Evolutionary conservation across 2,888 invertebrate species (phyloP).

Genomic region (Metellina segmentata): DNA sequence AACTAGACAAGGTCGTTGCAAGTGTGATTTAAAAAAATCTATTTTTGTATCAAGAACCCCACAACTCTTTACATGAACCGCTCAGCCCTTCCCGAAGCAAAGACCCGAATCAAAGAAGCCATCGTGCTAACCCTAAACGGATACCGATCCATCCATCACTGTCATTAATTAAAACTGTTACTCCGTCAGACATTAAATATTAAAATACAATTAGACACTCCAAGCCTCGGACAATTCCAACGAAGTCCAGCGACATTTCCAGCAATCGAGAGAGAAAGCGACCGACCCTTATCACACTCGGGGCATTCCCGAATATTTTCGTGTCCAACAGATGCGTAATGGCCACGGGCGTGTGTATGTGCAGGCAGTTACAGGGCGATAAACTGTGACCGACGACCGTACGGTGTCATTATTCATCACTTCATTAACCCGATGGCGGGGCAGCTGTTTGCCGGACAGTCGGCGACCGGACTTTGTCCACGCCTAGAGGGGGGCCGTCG

Average conservation of each 20-base stretch:
- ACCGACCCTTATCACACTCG: background rate
- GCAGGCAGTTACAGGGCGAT: background rate
- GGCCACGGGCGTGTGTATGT: background rate
- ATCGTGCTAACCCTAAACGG: too few relatives aligned
- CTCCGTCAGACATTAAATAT: background rate
- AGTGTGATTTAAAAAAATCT: too few relatives aligned
- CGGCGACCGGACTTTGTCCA: background rate
- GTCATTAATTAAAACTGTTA: background rate
- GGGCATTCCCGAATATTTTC: background rate
- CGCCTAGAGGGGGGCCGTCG: background rate
- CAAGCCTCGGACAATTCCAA: background rate
- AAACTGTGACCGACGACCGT: slow-evolving; percentile 10
- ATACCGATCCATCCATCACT: background rate
- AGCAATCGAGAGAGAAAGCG: too few relatives aligned
- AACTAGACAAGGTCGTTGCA: too few relatives aligned
- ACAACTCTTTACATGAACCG: too few relatives aligned
- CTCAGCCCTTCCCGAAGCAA: too few relatives aligned
- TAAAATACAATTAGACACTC: background rate
- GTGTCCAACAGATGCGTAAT: background rate
- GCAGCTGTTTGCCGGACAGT: background rate
- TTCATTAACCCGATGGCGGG: slow-evolving; percentile 18
- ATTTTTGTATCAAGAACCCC: too few relatives aligned
- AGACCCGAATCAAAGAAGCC: too few relatives aligned
- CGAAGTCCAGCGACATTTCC: too few relatives aligned
- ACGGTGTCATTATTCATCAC: slow-evolving; percentile 24